Percentiles rank a stretch among this genome's conserved stretches.
phyloP scores from a whole-genome alignment of 2,888 invertebrate genomes.

The Ceramica pisi region DNA sequence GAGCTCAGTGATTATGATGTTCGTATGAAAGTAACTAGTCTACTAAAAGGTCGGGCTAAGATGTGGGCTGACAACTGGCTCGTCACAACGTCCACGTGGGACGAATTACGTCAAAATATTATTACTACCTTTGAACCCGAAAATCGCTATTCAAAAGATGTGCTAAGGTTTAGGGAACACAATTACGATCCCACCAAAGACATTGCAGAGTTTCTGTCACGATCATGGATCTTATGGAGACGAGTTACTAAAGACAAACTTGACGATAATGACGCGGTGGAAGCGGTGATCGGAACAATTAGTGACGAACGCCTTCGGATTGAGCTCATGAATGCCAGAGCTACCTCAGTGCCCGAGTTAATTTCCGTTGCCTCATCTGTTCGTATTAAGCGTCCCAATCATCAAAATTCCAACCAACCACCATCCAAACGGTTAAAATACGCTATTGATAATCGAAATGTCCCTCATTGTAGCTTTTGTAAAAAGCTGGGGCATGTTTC shows the following conservation, averaged over 20 bases:
- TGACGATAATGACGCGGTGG: neutral
- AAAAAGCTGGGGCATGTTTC: neutral
- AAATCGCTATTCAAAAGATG: neutral
- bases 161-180: conserved; percentile 5
- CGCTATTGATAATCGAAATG: too few relatives aligned
- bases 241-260: neutral
- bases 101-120: conserved; percentile 1
- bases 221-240: neutral
- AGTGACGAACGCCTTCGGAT: conserved; percentile 1
- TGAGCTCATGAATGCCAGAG: conserved; percentile 5
- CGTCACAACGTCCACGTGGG: conserved; percentile 7
- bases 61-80: conserved; percentile 7
- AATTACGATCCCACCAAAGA: neutral
- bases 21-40: conserved; percentile 1
- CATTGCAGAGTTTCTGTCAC: neutral
- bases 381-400: too few relatives aligned
- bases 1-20: conserved; percentile 6
- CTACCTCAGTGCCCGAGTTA: conserved; percentile 6
- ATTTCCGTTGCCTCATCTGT: conserved; percentile 9
- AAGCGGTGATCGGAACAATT: neutral
- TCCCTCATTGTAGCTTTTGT: too few relatives aligned
- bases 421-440: too few relatives aligned
- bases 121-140: conserved; percentile 13
- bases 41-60: conserved; percentile 5
- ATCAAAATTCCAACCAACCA: too few relatives aligned